Conservation (phyloP, 2,888 invertebrate species). For the Argyresthia goedartella region DNA sequence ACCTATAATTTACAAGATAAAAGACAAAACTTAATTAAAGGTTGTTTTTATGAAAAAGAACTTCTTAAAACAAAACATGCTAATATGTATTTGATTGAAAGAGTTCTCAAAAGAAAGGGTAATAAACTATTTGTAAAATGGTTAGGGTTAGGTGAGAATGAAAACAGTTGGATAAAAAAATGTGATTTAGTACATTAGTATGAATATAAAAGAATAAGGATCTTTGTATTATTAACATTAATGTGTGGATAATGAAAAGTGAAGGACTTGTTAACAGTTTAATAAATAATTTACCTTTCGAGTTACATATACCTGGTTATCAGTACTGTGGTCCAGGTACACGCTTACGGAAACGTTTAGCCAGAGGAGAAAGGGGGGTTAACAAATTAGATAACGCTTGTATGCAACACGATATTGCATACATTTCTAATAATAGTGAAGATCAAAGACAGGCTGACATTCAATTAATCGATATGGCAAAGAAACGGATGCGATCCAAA, state of each 20-base stretch:
- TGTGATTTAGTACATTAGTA: background rate
- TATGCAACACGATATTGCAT: conserved; percentile 9
- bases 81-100: conserved; percentile 25
- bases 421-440: conserved; percentile 8
- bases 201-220: background rate
- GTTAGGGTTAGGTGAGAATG: conserved; percentile 8
- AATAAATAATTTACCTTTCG: conserved; percentile 7
- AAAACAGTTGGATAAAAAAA: conserved; percentile 16
- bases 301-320: conserved; percentile 16
- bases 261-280: conserved; percentile 6
- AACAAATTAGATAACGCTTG: conserved; percentile 9
- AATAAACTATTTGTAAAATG: conserved; percentile 10
- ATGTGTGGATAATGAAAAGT: background rate
- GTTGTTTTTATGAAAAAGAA: conserved; percentile 24
- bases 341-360: conserved; percentile 20
- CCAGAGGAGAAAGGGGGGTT: conserved; percentile 25
- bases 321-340: conserved; percentile 20
- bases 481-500: conserved; percentile 12
- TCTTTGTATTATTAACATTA: too few species aligned
- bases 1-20: conserved; percentile 20
- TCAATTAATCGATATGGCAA: conserved; percentile 24
- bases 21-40: conserved; percentile 19
- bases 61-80: conserved; percentile 21
- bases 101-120: conserved; percentile 8
- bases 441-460: conserved; percentile 29